Evolutionary conservation across 2,888 invertebrate genomes (phyloP).

Genomic region (Drosophila anomalata): DNA sequence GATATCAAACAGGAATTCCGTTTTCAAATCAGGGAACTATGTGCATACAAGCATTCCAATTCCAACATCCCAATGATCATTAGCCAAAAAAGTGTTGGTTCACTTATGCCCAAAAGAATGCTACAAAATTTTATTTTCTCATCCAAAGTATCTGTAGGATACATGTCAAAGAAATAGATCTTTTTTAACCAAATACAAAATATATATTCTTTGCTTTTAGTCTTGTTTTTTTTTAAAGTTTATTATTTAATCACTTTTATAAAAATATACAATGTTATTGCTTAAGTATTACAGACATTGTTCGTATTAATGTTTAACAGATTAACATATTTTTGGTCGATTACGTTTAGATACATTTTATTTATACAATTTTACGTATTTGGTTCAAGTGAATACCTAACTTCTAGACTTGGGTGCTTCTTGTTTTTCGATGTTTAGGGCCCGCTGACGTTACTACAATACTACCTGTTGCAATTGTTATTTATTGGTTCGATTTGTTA

Average conservation of each 20-base stretch:
- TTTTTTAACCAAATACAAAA: not conserved
- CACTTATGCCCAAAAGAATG: conserved; percentile 4
- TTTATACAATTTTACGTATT: conserved; percentile 55
- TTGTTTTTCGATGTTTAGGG: conserved; percentile 35
- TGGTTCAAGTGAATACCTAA: conserved; percentile 47
- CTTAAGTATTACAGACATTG: conserved; percentile 49
- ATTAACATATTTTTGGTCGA: conserved; percentile 56
- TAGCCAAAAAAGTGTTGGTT: not conserved
- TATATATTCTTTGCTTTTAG: not conserved
- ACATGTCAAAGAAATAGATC: not conserved
- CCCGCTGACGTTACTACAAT: conserved; percentile 42
- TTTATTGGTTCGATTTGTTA: conserved; percentile 61
- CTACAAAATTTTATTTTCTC: not conserved
- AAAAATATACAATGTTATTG: conserved; percentile 71
- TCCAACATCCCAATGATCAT: not conserved
- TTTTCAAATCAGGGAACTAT: no score
- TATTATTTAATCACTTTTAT: conserved; percentile 74
- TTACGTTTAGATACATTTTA: conserved; percentile 47
- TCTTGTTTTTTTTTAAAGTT: conserved; percentile 8
- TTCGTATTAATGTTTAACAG: conserved; percentile 51
- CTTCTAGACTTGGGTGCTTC: conserved; percentile 18
- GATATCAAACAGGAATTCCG: no score
- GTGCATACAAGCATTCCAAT: no score
- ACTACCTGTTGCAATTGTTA: conserved; percentile 52
- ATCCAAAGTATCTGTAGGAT: not conserved